These are phyloP conservation scores for Plusia festucae DNA, from an alignment of 2,888 invertebrate species.

Conservation along the genomic window DNA sequence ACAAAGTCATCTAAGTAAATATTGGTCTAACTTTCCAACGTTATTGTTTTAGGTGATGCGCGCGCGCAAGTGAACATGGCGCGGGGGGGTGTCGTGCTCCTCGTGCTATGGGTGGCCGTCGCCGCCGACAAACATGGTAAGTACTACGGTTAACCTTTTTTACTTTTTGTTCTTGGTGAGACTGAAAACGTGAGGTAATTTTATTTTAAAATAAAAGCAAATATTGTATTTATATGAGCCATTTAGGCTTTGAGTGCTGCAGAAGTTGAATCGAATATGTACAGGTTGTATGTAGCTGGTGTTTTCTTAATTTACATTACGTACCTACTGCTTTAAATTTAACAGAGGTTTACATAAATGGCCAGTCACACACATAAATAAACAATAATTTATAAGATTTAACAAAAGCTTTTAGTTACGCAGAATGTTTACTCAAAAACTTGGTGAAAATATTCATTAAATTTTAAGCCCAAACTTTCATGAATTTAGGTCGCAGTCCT, in stretches of 20 bases:
- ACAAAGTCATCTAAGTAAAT: conserved; percentile 47
- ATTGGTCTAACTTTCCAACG: conserved; percentile 64
- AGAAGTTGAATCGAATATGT: conserved; percentile 5
- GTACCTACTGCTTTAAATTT: background rate
- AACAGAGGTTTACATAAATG: background rate
- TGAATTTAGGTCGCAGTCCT: conserved; percentile 47
- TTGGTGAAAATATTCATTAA: conserved; percentile 48
- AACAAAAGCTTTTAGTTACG: conserved; percentile 33
- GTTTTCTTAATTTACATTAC: background rate
- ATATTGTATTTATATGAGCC: conserved; percentile 44
- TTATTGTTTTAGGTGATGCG: conserved; percentile 89
- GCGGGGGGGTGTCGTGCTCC: conserved; percentile 82
- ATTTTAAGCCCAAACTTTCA: conserved; percentile 38
- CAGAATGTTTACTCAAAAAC: conserved; percentile 33
- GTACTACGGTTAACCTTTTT: conserved; percentile 58
- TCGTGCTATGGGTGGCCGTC: conserved; percentile 87
- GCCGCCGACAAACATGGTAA: conserved; percentile 83
- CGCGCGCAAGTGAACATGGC: conserved; percentile 83
- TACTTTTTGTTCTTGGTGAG: conserved; percentile 49
- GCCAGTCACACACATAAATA: background rate
- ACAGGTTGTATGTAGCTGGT: background rate
- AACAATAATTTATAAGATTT: conserved; percentile 27
- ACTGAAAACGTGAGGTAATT: conserved; percentile 39
- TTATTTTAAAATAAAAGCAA: conserved; percentile 40
- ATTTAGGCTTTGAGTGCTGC: conserved; percentile 32